A percentile compares a stretch with the other conserved stretches of the same genome.
These are phyloP conservation scores for Mamestra configurata DNA, from an alignment of 1,140 invertebrate species.

Conservation along the genomic window DNA sequence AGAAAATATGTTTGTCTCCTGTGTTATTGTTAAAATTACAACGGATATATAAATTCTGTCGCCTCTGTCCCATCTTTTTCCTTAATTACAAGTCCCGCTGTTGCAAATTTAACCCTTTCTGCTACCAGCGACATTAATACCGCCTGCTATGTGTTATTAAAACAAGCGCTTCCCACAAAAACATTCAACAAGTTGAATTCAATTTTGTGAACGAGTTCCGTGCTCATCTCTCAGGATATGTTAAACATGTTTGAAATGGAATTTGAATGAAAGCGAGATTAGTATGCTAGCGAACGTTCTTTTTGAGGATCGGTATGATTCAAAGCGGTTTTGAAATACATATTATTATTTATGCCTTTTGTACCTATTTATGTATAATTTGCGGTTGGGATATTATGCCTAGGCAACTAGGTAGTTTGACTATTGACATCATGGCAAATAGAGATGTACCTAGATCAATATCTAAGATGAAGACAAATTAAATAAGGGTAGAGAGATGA, in stretches of 20 bases:
- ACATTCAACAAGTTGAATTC: conserved; percentile 40
- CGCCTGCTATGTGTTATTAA: conserved; percentile 28
- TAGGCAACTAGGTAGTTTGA: neutral
- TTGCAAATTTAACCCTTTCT: conserved; percentile 14
- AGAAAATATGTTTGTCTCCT: neutral
- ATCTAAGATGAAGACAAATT: too few relatives aligned
- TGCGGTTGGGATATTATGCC: too few relatives aligned
- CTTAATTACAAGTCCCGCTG: conserved; percentile 30
- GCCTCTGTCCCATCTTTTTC: neutral
- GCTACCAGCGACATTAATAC: conserved; percentile 28
- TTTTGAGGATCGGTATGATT: neutral
- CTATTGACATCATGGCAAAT: too few relatives aligned
- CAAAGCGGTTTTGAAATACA: neutral
- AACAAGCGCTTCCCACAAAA: conserved; percentile 19
- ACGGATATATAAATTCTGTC: conserved; percentile 5
- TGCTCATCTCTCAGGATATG: neutral
- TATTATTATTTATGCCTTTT: neutral
- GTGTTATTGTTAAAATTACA: conserved; percentile 22
- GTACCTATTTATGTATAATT: too few relatives aligned
- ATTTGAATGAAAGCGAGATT: conserved; percentile 5
- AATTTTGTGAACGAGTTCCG: conserved; percentile 10
- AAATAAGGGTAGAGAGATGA: too few relatives aligned
- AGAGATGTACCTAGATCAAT: too few relatives aligned
- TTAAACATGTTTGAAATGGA: conserved; percentile 27
- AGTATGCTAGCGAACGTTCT: neutral